Base-by-base conservation (phyloP, 2,888 invertebrate genomes). In the Sinohyriopsis cumingii region DNA sequence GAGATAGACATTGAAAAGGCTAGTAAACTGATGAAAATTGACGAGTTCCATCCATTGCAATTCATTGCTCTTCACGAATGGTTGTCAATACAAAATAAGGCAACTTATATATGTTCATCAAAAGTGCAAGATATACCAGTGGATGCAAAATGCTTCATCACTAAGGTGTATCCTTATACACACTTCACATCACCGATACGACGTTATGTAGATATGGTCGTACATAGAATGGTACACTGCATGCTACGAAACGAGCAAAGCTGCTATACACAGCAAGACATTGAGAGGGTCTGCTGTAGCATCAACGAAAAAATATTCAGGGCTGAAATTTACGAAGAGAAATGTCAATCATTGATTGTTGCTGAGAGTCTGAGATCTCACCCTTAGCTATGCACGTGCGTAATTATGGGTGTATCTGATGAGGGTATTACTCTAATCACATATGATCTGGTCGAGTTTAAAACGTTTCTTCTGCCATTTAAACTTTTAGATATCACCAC, bases 211-310 rank as follows among this genome's bases (percentile, higher is more conserved):
- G 77, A 77, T 62, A 59, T 77, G 0, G 71, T 77, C 20, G 61
- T 63, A 15, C 74, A 80, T 45, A 64, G 82, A 54, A 66, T 77
- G 24, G 53, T 82, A 2, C 78, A 82, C 67, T 75, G 78, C 19
- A 65, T 65, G 28, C 19, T 72, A 24, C 33, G 63, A 12, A 33
- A 62, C 3, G 12, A 19, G 6, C 28, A 19, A 24, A 59, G 69
- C 59, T 74, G 74, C 20, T 79, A 77, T 45, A 61, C 56, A 5
- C 25, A 66, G 12, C 33, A 67, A 5, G 77, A 79, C 22, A 67
- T 80, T 18, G 61, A 68, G 18, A 61, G 53, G 12, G 57, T 80
- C 5, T 77, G 80, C 60, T 54, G 25, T 12, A 63, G 71, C 56
- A 60, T 74, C 53, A 76, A 73, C 64, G 55, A 68, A 53, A 69